Conservation (phyloP, 1,140 invertebrate species). For the Drosophila arizonae region DNA sequence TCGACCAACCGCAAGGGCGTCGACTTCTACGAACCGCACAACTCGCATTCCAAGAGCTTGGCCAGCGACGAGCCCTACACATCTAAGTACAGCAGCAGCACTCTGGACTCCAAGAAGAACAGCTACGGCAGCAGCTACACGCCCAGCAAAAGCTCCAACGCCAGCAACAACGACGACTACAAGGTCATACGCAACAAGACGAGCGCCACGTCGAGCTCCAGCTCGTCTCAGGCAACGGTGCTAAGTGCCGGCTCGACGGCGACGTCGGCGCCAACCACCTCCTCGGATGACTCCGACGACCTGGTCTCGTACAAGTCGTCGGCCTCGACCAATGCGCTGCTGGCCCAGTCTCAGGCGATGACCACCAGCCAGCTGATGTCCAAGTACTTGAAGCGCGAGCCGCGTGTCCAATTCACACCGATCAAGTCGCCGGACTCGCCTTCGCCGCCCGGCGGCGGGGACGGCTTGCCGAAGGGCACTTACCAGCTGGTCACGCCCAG, state of each 20-base stretch:
- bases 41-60: conserved; percentile 58
- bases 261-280: conserved; percentile 76
- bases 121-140: conserved; percentile 60
- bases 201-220: conserved; percentile 78
- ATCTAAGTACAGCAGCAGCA: conserved; percentile 51
- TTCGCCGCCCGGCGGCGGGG: conserved; percentile 72
- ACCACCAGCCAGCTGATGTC: conserved; percentile 81
- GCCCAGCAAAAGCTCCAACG: conserved; percentile 25
- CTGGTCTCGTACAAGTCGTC: conserved; percentile 79
- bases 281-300: conserved; percentile 78
- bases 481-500: conserved; percentile 70
- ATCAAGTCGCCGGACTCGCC: conserved; percentile 81
- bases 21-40: conserved; percentile 79
- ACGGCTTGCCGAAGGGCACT: conserved; percentile 74
- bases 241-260: conserved; percentile 78
- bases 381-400: conserved; percentile 78
- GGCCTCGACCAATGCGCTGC: conserved; percentile 74
- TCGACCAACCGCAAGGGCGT: conserved; percentile 56
- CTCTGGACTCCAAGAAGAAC: conserved; percentile 61
- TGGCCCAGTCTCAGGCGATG: conserved; percentile 81
- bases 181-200: conserved; percentile 78
- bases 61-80: conserved; percentile 49
- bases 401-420: conserved; percentile 76
- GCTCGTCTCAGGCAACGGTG: conserved; percentile 78
- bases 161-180: conserved; percentile 60